Evolutionary conservation across 2,797 vertebrate genomes (phyloP), one percentile per base, ranked within the genome.

Genomic region (Gadopsis marmoratus): DNA sequence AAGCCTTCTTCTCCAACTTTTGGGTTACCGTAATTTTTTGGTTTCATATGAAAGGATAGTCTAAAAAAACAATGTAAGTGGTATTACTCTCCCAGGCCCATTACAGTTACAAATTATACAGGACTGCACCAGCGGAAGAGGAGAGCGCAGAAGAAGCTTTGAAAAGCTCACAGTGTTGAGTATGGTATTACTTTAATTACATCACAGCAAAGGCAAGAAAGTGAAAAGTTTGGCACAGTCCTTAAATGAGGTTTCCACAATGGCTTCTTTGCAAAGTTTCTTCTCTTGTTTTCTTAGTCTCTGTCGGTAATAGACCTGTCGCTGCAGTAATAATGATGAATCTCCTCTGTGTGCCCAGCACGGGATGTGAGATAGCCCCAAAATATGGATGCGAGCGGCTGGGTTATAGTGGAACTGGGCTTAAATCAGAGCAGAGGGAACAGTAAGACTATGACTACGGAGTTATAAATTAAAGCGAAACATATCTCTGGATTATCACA

Each of bases 251-350:
- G 84, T 91, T 92, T 89, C 67, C 81, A 82, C 80, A 83, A 65
- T 84, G 80, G 71, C 77, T 85, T 72, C 79, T 83, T 92, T 81
- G 81, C 84, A 89, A 91, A 85, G 85, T 89, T 90, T 84, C 70
- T 73, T 63, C 78, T 85, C 73, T 91, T 92, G 89, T 93, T 93
- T 93, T 92, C 91, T 90, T 86, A 91, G 90, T 92, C 91, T 89
- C 74, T 84, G 81, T 88, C 93, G 90, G 93, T 96, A 95, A 95
- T 95, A 90, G 94, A 95, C 92, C 94, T 95, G 94, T 93, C 93
- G 62, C 87, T 79, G 89, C 83, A 59, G 90, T 95, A 94, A 95
- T 93, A 92, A 91, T 95, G 95, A 96, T 95, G 90, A 93, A 96
- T 94, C 87, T 92, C 87, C 87, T 83, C 78, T 85, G 83, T 86